These are phyloP conservation scores for Dicyrtoma fusca DNA, from an alignment of 2,888 invertebrate species.

Conservation along the genomic window DNA sequence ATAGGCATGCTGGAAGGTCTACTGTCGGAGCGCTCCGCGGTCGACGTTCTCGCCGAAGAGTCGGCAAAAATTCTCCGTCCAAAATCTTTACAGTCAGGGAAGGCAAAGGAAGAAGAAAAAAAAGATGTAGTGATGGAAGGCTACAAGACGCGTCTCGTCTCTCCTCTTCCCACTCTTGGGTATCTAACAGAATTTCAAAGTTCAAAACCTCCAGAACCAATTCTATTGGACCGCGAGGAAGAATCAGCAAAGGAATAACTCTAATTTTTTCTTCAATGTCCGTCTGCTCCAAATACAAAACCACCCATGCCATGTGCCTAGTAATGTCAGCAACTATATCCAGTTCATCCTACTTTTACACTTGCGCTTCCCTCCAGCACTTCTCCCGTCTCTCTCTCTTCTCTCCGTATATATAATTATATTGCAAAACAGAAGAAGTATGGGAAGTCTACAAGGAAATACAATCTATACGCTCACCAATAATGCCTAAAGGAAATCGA, in stretches of 20 bases:
- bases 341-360: neutral
- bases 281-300: conserved; percentile 25
- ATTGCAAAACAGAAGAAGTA: too few relatives aligned
- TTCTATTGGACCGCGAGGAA: conserved; percentile 17
- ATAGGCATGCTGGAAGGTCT: conserved; percentile 13
- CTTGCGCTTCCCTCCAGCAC: neutral
- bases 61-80: conserved; percentile 12
- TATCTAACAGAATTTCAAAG: conserved; percentile 28
- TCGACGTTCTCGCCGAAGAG: conserved; percentile 14
- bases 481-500: conserved; percentile 32
- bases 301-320: neutral
- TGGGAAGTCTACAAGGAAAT: conserved; percentile 21
- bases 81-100: conserved; percentile 13
- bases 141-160: neutral
- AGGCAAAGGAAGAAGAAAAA: conserved; percentile 6
- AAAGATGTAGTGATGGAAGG: conserved; percentile 7
- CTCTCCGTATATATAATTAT: too few relatives aligned
- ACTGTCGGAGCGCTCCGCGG: too few relatives aligned
- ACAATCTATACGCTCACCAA: conserved; percentile 1
- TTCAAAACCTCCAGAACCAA: conserved; percentile 13
- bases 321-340: conserved; percentile 19
- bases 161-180: neutral
- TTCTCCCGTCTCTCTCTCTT: neutral
- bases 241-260: conserved; percentile 29
- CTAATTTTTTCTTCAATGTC: conserved; percentile 5